Evolutionary conservation across 2,888 invertebrate genomes (phyloP).

Genomic region (Encarsia formosa): DNA sequence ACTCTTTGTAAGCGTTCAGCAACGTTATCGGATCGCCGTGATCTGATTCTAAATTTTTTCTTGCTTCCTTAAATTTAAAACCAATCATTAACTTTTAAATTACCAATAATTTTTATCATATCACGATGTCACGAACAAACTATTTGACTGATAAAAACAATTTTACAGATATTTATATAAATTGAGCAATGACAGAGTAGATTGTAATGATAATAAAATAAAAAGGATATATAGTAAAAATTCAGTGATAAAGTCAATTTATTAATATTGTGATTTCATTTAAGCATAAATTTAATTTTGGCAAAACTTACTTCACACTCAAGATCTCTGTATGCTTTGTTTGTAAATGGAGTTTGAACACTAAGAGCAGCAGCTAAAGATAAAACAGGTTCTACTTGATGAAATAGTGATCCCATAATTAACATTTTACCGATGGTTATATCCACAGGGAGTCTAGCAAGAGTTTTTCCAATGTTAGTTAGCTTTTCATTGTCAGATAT

Average conservation of each 20-base stretch:
- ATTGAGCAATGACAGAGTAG: too few species aligned
- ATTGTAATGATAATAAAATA: too few species aligned
- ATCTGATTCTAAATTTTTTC: constrained; percentile 81
- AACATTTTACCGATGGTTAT: constrained; percentile 94
- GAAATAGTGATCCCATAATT: constrained; percentile 84
- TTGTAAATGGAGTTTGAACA: constrained; percentile 90
- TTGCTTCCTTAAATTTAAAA: constrained; percentile 56
- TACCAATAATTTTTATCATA: constrained; percentile 4
- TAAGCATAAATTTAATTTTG: background rate
- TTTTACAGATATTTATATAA: too few species aligned
- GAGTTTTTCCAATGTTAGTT: constrained; percentile 79
- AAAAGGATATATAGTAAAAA: too few species aligned
- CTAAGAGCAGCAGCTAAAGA: constrained; percentile 89
- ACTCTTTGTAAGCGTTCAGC: constrained; percentile 81
- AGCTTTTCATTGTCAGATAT: constrained; percentile 74
- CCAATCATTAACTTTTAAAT: background rate
- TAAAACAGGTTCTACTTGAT: constrained; percentile 82
- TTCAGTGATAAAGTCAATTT: too few species aligned
- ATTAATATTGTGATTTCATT: too few species aligned
- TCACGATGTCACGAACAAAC: too few species aligned
- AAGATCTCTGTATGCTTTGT: constrained; percentile 78
- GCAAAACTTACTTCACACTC: constrained; percentile 66
- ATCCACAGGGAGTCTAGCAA: constrained; percentile 90
- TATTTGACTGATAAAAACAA: too few species aligned
- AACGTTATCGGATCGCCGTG: constrained; percentile 94